Percentiles rank a stretch among this genome's conserved stretches.
phyloP scores from a whole-genome alignment of 2,888 invertebrate species.

The Saturnia japonica region DNA sequence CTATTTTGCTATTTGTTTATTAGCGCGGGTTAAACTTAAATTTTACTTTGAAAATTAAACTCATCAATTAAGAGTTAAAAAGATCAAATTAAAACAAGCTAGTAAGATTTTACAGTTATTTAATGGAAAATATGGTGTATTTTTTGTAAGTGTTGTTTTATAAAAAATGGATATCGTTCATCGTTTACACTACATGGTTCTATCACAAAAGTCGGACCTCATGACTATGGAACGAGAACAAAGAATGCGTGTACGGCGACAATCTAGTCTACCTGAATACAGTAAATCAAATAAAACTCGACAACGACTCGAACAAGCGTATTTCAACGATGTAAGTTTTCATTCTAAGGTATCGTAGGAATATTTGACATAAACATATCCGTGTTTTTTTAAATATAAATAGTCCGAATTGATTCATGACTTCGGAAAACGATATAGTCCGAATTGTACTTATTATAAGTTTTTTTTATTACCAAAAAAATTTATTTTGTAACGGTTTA shows the following conservation, averaged over 20 bases:
- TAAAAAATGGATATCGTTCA: constrained; percentile 74
- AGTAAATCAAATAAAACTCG: constrained; percentile 67
- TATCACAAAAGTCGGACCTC: constrained; percentile 77
- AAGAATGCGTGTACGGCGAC: constrained; percentile 70
- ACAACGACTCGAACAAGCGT: constrained; percentile 70
- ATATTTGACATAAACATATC: not conserved
- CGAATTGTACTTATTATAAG: not conserved
- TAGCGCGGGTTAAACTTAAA: not conserved
- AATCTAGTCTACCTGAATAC: constrained; percentile 77
- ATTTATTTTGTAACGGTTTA: not conserved
- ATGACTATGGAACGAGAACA: constrained; percentile 79
- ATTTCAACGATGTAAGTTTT: constrained; percentile 75
- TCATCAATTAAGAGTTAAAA: not conserved
- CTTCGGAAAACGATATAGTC: not conserved
- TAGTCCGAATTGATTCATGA: not conserved
- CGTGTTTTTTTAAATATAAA: not conserved
- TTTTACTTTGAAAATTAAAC: not conserved
- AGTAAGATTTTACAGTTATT: not conserved
- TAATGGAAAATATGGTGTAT: not conserved
- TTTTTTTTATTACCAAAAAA: not conserved
- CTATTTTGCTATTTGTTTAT: not conserved
- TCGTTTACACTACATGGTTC: constrained; percentile 74
- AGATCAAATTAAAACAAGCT: not conserved
- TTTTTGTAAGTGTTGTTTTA: not conserved
- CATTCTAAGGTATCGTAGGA: too few species aligned